phyloP scores from a whole-genome alignment of 1,140 invertebrate genomes.

The Philopotamus ludificatus region DNA sequence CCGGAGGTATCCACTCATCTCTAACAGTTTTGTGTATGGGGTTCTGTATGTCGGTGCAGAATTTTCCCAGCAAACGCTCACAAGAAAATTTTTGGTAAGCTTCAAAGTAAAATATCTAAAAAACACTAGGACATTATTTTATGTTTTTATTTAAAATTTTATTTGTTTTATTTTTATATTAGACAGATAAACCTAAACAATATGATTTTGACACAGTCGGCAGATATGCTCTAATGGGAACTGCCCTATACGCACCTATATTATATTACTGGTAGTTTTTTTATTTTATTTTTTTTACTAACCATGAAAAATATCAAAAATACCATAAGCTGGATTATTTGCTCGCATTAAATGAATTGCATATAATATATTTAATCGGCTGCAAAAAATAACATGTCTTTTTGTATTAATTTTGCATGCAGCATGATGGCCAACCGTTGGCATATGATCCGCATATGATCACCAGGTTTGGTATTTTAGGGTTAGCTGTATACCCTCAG shows the following conservation, averaged over 20 bases:
- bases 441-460: constrained; percentile 42
- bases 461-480: constrained; percentile 39
- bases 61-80: constrained; percentile 72
- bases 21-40: constrained; percentile 75
- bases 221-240: constrained; percentile 63
- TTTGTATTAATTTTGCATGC: constrained; percentile 24
- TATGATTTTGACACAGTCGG: constrained; percentile 57
- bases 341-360: too few relatives aligned
- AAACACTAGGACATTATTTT: constrained; percentile 20
- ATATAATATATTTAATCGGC: too few relatives aligned
- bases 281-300: constrained; percentile 30
- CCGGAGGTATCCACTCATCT: constrained; percentile 61
- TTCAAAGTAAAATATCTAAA: too few relatives aligned
- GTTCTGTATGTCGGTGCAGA: constrained; percentile 76
- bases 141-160: constrained; percentile 37
- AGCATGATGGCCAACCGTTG: constrained; percentile 38
- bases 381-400: background rate
- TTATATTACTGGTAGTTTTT: constrained; percentile 61
- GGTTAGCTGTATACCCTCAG: constrained; percentile 38
- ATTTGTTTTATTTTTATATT: constrained; percentile 39
- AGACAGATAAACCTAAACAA: constrained; percentile 51
- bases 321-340: background rate
- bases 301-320: background rate
- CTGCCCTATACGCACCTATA: constrained; percentile 60
- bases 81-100: constrained; percentile 62